phyloP scores from a whole-genome alignment of 1,140 invertebrate genomes.

The Ditylenchus dipsaci region DNA sequence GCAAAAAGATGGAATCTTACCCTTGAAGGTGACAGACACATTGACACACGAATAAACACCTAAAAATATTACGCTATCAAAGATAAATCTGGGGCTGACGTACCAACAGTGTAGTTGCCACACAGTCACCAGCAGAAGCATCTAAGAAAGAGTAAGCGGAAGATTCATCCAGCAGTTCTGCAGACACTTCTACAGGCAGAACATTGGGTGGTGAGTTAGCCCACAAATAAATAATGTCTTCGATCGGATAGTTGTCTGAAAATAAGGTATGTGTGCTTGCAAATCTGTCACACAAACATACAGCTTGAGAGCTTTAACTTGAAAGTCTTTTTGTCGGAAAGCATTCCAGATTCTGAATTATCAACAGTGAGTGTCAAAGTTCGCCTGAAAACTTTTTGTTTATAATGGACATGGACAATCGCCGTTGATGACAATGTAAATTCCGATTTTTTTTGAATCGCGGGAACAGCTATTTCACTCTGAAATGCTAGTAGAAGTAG shows the following conservation, averaged over 20 bases:
- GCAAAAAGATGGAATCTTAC: too few relatives aligned
- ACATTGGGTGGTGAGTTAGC: slow-evolving; percentile 53
- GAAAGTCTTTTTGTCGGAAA: slow-evolving; percentile 34
- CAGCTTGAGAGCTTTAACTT: slow-evolving; percentile 39
- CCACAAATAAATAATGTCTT: slow-evolving; percentile 57
- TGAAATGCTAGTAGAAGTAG: too few relatives aligned
- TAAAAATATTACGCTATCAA: slow-evolving; percentile 11
- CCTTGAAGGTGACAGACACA: slow-evolving; percentile 19
- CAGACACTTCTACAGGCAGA: slow-evolving; percentile 49
- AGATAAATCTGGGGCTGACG: slow-evolving; percentile 10
- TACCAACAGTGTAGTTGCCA: slow-evolving; percentile 43
- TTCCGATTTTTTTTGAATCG: too few relatives aligned
- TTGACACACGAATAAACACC: background rate
- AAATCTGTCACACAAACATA: slow-evolving; percentile 5
- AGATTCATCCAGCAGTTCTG: slow-evolving; percentile 33
- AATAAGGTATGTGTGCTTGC: background rate
- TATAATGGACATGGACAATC: too few relatives aligned
- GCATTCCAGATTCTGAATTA: slow-evolving; percentile 34
- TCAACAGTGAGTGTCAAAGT: slow-evolving; percentile 30
- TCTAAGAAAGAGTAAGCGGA: slow-evolving; percentile 41
- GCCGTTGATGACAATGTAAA: too few relatives aligned
- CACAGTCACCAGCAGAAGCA: slow-evolving; percentile 50
- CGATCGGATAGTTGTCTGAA: slow-evolving; percentile 50
- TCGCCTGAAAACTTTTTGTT: slow-evolving; percentile 34
- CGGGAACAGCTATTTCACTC: too few relatives aligned